phyloP scores from a whole-genome alignment of 1,140 invertebrate species.

The Calephelis nemesis region DNA sequence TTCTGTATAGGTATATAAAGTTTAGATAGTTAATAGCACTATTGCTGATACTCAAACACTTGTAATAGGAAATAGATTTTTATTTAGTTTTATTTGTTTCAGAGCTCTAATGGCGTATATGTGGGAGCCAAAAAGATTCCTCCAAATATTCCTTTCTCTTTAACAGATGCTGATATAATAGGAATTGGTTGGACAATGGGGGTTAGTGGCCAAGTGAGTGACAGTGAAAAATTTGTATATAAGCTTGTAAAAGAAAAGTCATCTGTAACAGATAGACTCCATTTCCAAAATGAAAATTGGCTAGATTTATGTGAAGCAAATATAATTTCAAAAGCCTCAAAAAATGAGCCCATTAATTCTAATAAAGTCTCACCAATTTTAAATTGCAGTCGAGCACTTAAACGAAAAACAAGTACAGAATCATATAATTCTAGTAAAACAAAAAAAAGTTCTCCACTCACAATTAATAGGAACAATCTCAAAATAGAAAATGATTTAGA shows the following conservation, averaged over 20 bases:
- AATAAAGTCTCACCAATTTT: conserved; percentile 12
- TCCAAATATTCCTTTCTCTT: conserved; percentile 45
- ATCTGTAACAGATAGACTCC: conserved; percentile 43
- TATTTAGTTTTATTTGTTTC: conserved; percentile 32
- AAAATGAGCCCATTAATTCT: conserved; percentile 10
- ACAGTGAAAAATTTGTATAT: conserved; percentile 63
- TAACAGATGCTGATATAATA: conserved; percentile 53
- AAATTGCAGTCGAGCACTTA: conserved; percentile 21
- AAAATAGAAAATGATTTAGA: conserved; percentile 13
- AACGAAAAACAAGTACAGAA: conserved; percentile 38
- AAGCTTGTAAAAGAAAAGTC: conserved; percentile 46
- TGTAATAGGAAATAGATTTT: neutral
- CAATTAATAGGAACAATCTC: conserved; percentile 3
- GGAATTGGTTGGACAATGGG: conserved; percentile 60
- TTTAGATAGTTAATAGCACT: no score
- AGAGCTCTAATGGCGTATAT: conserved; percentile 71
- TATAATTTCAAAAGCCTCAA: conserved; percentile 31
- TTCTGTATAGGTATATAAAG: no score
- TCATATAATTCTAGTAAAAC: neutral
- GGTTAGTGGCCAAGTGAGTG: conserved; percentile 43
- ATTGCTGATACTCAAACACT: no score
- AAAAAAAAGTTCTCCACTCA: neutral
- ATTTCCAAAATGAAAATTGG: conserved; percentile 52
- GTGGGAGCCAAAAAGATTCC: conserved; percentile 56
- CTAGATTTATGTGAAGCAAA: conserved; percentile 38